Conservation (phyloP, 2,888 invertebrate species). For the Hesperia comma region DNA sequence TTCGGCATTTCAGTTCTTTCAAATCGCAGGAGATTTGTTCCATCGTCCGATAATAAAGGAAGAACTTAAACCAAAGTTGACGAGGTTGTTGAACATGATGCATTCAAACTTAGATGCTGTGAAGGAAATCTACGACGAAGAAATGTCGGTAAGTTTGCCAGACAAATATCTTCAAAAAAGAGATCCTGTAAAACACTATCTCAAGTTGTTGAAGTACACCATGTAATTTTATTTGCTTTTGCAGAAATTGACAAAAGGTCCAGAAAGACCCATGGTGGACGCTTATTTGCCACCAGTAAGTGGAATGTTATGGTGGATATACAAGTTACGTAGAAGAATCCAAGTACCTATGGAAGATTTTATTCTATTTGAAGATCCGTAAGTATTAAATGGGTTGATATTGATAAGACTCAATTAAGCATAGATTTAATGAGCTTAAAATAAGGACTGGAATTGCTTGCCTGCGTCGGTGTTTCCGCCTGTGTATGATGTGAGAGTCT, state of each 20-base stretch:
- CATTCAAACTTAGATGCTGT: slow-evolving; percentile 86
- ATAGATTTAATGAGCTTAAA: too few relatives aligned
- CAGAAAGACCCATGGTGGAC: slow-evolving; percentile 83
- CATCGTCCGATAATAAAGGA: slow-evolving; percentile 89
- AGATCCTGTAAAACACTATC: too few relatives aligned
- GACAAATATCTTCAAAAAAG: neutral
- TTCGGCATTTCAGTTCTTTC: slow-evolving; percentile 80
- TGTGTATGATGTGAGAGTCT: too few relatives aligned
- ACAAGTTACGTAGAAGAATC: slow-evolving; percentile 86
- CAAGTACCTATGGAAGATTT: slow-evolving; percentile 85
- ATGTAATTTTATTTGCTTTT: slow-evolving; percentile 21
- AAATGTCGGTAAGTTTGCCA: slow-evolving; percentile 69
- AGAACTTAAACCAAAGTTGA: slow-evolving; percentile 88
- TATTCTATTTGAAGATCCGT: slow-evolving; percentile 86
- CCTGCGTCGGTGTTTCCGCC: too few relatives aligned
- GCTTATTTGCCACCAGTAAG: slow-evolving; percentile 90
- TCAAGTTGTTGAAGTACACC: too few relatives aligned
- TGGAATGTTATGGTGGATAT: slow-evolving; percentile 89
- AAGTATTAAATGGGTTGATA: slow-evolving; percentile 50
- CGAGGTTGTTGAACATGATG: slow-evolving; percentile 86
- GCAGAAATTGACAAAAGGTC: slow-evolving; percentile 70
- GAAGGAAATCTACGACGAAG: slow-evolving; percentile 86
- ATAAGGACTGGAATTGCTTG: too few relatives aligned
- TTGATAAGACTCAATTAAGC: neutral
- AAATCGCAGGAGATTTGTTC: slow-evolving; percentile 89